A percentile compares a stretch with the other conserved stretches of the same genome.
Evolutionary conservation across 2,888 invertebrate genomes (phyloP).

Genomic region (Melieria picta): DNA sequence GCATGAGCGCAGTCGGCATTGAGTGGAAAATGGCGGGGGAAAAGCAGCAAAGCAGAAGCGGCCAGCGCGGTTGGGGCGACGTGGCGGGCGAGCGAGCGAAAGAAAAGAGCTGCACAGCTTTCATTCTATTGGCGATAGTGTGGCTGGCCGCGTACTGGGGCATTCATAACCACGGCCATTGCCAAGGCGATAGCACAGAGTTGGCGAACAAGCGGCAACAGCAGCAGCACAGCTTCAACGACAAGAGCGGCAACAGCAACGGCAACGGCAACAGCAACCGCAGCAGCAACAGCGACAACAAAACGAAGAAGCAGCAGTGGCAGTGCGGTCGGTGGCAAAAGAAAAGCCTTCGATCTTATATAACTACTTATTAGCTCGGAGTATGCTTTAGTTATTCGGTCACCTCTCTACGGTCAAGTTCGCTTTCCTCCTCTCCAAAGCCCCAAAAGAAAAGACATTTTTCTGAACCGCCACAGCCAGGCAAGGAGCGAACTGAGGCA

Average conservation of each 20-base stretch:
- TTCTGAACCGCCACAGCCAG: conserved; percentile 17
- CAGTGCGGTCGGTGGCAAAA: conserved; percentile 39
- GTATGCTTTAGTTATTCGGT: conserved; percentile 66
- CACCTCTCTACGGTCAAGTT: conserved; percentile 66
- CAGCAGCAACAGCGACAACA: conserved; percentile 32
- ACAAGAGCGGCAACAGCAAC: conserved; percentile 34
- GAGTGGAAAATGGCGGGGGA: no score
- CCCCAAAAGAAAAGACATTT: conserved; percentile 27
- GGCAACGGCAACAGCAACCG: conserved; percentile 29
- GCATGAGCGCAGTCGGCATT: no score
- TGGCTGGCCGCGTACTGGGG: conserved; percentile 41
- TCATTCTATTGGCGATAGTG: conserved; percentile 54
- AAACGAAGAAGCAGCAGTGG: conserved; percentile 30
- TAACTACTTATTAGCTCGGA: conserved; percentile 63
- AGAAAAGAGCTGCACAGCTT: conserved; percentile 42
- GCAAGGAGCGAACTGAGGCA: conserved; percentile 4
- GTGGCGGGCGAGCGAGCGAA: no score
- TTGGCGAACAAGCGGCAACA: conserved; percentile 44
- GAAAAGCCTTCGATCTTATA: conserved; percentile 64
- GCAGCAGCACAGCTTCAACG: conserved; percentile 31
- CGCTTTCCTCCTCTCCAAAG: conserved; percentile 53
- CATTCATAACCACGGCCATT: conserved; percentile 61
- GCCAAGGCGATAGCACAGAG: conserved; percentile 61
- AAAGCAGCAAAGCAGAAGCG: no score
- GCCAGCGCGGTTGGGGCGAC: no score